Base-by-base conservation (phyloP, 2,113 vertebrate genomes). In the Leptobrachium ailaonicum region DNA sequence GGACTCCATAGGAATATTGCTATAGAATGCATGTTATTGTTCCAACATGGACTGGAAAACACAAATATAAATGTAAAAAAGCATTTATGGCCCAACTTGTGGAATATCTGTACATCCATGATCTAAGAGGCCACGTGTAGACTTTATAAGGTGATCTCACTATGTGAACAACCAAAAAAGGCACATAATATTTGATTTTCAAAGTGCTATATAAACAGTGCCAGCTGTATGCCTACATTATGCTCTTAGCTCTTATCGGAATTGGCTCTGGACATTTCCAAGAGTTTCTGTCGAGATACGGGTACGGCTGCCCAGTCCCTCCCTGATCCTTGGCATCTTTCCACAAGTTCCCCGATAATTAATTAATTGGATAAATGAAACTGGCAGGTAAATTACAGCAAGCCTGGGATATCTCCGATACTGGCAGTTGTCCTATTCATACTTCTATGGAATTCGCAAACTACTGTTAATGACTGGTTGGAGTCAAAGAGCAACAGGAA, bases 281-380 rank as follows among this genome's bases (percentile, higher is more conserved):
- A 45, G 44, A 72, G 69, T 72, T 79, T 71, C 77, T 79, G 58
- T 64, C 54, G 45, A 53, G 70, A 72, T 78, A 78, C 54, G 69
- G 72, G 8, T 72, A 14, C 41, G 47, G 63, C 62, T 66, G 42
- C 20, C 71, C 71, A 40, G 77, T 67, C 73, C 78, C 78, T 73
- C 78, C 79, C 79, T 50, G 71, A 75, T 47, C 20, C 45, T 54
- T 75, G 79, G 79, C 79, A 11, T 12, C 20, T 50, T 14, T 75
- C 42, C 79, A 80, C 71, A 41, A 62, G 43, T 13, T 71, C 72
- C 69, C 53, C 64, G 58, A 81, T 81, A 74, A 47, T 63, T 69
- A 69, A 69, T 81, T 74, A 69, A 69, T 62, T 47, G 42, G 64
- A 45, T 81, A 81, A 74, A 74, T 81, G 71, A 81, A 75, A 75